phyloP scores from a whole-genome alignment of 2,888 invertebrate species.

The Melanargia galathea region DNA sequence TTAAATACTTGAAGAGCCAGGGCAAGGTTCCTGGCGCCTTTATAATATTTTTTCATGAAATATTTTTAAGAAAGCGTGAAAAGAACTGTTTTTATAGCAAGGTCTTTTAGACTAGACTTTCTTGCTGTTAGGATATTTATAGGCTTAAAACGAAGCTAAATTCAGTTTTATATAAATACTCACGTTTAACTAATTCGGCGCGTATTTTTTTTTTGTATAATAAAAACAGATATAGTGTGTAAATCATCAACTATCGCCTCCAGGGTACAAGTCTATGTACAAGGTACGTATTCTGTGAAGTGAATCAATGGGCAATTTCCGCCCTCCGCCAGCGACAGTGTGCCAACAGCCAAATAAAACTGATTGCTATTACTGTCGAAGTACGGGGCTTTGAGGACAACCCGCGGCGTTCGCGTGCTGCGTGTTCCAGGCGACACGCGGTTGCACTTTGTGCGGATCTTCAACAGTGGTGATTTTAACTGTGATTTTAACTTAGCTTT shows the following conservation, averaged over 20 bases:
- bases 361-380: slow-evolving; percentile 9
- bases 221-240: too few species aligned
- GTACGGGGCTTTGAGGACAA: neutral
- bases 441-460: too few species aligned
- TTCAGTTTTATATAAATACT: neutral
- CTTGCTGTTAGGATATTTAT: neutral
- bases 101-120: neutral
- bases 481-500: too few species aligned
- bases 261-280: neutral
- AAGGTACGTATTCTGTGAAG: neutral
- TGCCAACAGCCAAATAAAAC: slow-evolving; percentile 7
- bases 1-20: slow-evolving; percentile 26
- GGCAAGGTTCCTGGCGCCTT: slow-evolving; percentile 28
- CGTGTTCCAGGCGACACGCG: neutral
- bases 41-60: slow-evolving; percentile 32
- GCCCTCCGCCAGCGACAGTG: neutral
- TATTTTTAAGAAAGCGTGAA: slow-evolving; percentile 27
- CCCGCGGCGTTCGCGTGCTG: too few species aligned
- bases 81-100: slow-evolving; percentile 22
- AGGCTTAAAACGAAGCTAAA: neutral
- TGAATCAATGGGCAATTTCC: slow-evolving; percentile 16
- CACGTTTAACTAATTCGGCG: neutral
- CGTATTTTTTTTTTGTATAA: too few species aligned
- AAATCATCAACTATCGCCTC: neutral
- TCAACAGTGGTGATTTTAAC: too few species aligned